Conservation (phyloP, 2,797 vertebrate species). For the Amniataba percoides region DNA sequence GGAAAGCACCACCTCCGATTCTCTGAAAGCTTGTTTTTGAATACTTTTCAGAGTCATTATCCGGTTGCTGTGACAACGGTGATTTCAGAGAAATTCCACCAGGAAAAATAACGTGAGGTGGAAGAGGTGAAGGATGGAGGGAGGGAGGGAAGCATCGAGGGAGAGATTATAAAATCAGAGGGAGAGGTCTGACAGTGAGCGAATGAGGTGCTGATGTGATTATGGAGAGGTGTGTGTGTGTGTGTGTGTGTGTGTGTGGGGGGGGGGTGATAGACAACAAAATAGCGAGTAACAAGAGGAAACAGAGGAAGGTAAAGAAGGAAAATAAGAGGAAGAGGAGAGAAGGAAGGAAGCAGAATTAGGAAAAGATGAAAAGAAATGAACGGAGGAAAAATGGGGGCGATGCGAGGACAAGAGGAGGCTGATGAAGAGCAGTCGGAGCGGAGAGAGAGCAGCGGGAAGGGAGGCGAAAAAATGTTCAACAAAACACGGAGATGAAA, state of each 20-base stretch:
- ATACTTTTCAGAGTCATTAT: constrained; percentile 50
- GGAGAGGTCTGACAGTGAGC: constrained; percentile 36
- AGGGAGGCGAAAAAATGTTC: constrained; percentile 7
- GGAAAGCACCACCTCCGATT: not conserved
- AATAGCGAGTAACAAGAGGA: not conserved
- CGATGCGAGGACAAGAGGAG: constrained; percentile 29
- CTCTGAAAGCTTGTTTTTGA: constrained; percentile 35
- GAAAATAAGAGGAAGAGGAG: not conserved
- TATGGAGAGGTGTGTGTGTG: not conserved
- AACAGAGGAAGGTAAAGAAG: not conserved
- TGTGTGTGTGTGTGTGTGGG: too few species aligned
- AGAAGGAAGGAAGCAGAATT: constrained; percentile 9
- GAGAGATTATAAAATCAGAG: constrained; percentile 42
- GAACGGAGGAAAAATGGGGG: not conserved
- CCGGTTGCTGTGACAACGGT: constrained; percentile 72
- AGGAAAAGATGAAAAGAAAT: constrained; percentile 26
- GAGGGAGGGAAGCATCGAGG: constrained; percentile 17
- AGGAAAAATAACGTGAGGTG: constrained; percentile 14
- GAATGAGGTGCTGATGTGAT: constrained; percentile 20
- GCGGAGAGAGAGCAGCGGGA: constrained; percentile 27
- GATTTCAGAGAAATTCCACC: constrained; percentile 56
- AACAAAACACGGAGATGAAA: constrained; percentile 24
- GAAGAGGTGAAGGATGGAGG: constrained; percentile 40
- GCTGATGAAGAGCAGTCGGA: constrained; percentile 52
- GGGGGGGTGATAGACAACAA: not conserved